Evolutionary conservation across 2,888 invertebrate genomes (phyloP).

Genomic region (Ectemnius continuus): DNA sequence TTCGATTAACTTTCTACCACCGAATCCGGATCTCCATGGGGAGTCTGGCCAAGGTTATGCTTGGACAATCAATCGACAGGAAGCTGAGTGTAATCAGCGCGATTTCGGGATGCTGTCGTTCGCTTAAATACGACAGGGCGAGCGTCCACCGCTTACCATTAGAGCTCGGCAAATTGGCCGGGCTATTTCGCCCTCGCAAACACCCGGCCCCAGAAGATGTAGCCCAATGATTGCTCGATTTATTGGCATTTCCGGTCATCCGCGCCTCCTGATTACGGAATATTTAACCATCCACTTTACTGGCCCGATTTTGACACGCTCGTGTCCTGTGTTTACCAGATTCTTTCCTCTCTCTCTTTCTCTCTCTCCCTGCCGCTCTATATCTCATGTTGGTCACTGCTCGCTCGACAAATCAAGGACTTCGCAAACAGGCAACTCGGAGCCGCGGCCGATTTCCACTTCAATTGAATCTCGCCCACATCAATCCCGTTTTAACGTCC

Average conservation of each 20-base stretch:
- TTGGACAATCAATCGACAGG: constrained; percentile 53
- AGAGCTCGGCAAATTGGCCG: constrained; percentile 51
- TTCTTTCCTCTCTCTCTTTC: not conserved
- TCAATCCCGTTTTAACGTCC: too few species aligned
- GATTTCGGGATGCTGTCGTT: constrained; percentile 43
- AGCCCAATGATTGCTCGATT: too few species aligned
- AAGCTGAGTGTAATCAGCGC: constrained; percentile 47
- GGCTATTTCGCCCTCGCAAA: constrained; percentile 44
- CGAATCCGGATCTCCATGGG: constrained; percentile 1
- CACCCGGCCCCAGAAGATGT: not conserved
- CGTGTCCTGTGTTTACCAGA: not conserved
- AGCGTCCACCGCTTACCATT: constrained; percentile 27
- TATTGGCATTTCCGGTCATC: not conserved
- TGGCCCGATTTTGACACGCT: too few species aligned
- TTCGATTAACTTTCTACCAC: too few species aligned
- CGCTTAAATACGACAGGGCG: constrained; percentile 41
- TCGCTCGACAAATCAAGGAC: constrained; percentile 36
- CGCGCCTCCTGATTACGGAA: too few species aligned
- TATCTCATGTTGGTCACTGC: not conserved
- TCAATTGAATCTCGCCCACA: not conserved
- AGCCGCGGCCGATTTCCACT: not conserved
- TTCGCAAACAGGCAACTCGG: constrained; percentile 24
- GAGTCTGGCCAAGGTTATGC: constrained; percentile 48
- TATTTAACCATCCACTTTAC: too few species aligned
- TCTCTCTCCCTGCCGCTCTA: not conserved